A percentile compares a stretch with the other conserved stretches of the same genome.
Conservation (phyloP, 2,888 invertebrate species). For the Leucania comma region DNA sequence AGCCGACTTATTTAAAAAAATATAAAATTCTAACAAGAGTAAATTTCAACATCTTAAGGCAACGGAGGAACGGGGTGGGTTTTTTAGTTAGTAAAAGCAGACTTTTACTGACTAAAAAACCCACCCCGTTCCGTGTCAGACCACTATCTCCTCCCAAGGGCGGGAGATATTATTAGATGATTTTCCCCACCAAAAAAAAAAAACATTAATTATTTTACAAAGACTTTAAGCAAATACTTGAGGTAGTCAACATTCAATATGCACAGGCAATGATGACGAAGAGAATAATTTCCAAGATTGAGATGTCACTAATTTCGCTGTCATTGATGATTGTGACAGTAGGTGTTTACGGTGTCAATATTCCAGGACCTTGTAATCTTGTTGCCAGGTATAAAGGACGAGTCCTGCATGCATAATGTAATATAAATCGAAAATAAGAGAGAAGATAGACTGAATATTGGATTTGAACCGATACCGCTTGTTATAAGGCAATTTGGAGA, state of each 20-base stretch:
- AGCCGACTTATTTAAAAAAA: no score
- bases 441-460: background rate
- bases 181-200: no score
- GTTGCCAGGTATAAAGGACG: slow-evolving; percentile 1
- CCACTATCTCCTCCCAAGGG: no score
- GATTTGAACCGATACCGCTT: background rate
- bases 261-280: no score
- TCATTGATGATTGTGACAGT: slow-evolving; percentile 13
- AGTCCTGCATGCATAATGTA: slow-evolving; percentile 1
- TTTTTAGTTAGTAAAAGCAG: no score
- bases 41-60: no score
- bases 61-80: no score
- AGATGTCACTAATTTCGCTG: slow-evolving; percentile 32
- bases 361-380: slow-evolving; percentile 22
- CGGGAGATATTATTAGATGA: no score
- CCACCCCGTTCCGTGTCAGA: no score
- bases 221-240: background rate
- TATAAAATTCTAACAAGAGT: no score
- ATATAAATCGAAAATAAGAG: slow-evolving; percentile 2
- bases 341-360: slow-evolving; percentile 27
- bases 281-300: slow-evolving; percentile 7
- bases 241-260: background rate
- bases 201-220: no score
- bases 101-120: no score
- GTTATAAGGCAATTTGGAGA: background rate